Evolutionary conservation across 1,140 invertebrate species (phyloP), one percentile per base, ranked within the genome.

Genomic region (Melitaea cinxia): DNA sequence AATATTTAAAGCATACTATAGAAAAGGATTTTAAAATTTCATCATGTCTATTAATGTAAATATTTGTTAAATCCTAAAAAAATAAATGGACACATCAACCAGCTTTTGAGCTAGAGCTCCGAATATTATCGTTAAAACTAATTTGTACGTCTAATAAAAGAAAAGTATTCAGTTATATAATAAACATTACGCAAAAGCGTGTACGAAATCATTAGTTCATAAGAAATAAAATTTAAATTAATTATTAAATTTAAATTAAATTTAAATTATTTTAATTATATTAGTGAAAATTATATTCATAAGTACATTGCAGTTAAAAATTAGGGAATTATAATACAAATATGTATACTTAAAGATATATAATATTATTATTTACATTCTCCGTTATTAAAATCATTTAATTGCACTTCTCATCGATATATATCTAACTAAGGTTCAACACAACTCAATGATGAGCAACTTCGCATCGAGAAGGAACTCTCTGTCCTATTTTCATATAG

Each of bases 71-170:
- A 81, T 24, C 60, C 72, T 80, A 82, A 80, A 83, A 75, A 72
- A 80, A 75, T 65, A 77, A 85, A 78, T 88, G 85, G 87, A 84
- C 87, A 83, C 85, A 72, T 87, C 77, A 87, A 89, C 87, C 87
- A 89, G 87, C 85, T 75, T 82, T 80, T 68, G 62, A 65, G 54
- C 54, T 45, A 50, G 62, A 65, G 62, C 62, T 57, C 62, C 62
- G 58, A 24, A 37, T 65, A 50, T 57, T 57, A 45, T 17, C 3
- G 33, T 33, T 30, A 58, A 5, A 19, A 33, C 47, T 33, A 24
- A 57, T 45, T 28, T 57, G n/a, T 37, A 23, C 19, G n/a, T 39
- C 53, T 55, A 55, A 55, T 15, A 56, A 56, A 56, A 21, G 33
- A 57, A 45, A 55, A 37, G 37, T 45, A 19, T 23, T 57, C n/a